Evolutionary conservation across 2,888 invertebrate species (phyloP).

Genomic region (Cephus spinipes): DNA sequence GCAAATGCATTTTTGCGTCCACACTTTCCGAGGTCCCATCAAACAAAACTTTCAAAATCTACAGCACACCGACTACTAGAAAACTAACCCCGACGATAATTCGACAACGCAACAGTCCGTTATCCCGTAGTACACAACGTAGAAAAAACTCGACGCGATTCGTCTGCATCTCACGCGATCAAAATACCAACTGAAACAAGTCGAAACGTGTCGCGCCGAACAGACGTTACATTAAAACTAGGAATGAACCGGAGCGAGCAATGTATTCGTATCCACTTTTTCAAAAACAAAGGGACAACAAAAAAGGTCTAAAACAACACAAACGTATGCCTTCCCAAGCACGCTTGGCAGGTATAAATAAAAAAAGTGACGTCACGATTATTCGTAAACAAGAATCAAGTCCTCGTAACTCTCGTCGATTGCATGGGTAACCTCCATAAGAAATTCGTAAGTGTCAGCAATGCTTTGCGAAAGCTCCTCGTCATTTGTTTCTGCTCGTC

Average conservation of each 20-base stretch:
- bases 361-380: background rate
- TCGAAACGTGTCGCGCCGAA: background rate
- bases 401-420: conserved; percentile 1
- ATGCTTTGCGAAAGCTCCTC: conserved; percentile 8
- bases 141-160: background rate
- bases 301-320: background rate
- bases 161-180: background rate
- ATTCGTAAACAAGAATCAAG: background rate
- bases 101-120: background rate
- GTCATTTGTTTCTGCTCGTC: conserved; percentile 47
- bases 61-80: conserved; percentile 19
- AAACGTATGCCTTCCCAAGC: background rate
- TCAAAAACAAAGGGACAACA: background rate
- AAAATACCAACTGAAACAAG: background rate
- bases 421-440: background rate
- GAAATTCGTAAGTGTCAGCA: background rate
- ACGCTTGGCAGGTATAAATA: background rate
- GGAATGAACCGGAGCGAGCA: background rate
- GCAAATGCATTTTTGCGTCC: conserved; percentile 83
- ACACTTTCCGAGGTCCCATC: conserved; percentile 27
- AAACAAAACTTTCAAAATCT: conserved; percentile 30
- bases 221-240: background rate
- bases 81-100: background rate
- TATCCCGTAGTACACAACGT: background rate
- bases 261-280: background rate